Percentiles rank a stretch among this genome's conserved stretches.
phyloP scores from a whole-genome alignment of 35 echinoderm and acorn worm genomes.

The Ophioderma brevispina region DNA sequence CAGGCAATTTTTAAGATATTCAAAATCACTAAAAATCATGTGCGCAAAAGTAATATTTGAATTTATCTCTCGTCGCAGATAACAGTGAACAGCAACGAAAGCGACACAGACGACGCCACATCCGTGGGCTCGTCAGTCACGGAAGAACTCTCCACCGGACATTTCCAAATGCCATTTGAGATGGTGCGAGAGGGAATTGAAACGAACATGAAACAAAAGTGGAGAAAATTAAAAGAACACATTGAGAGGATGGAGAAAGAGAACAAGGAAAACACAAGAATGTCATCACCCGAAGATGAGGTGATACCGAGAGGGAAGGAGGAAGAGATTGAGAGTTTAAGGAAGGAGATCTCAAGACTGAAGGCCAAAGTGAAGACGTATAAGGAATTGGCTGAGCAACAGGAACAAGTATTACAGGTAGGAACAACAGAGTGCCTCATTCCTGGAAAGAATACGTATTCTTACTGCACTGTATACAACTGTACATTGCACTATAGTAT shows the following conservation, averaged over 20 bases:
- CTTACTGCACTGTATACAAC: too few relatives aligned
- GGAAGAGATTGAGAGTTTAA: conserved; percentile 7
- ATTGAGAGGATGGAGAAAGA: conserved; percentile 95
- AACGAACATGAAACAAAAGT: conserved; percentile 79
- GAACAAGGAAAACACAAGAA: conserved; percentile 69
- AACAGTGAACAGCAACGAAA: conserved; percentile 36
- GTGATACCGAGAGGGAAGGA: conserved; percentile 12
- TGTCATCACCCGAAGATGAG: background rate
- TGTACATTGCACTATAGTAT: background rate
- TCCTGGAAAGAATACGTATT: too few relatives aligned
- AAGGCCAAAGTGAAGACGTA: conserved; percentile 78
- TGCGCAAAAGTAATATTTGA: too few relatives aligned
- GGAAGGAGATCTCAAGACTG: conserved; percentile 73
- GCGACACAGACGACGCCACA: conserved; percentile 70
- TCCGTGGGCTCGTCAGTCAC: conserved; percentile 73
- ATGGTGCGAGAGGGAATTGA: conserved; percentile 98
- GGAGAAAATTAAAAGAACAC: conserved; percentile 81
- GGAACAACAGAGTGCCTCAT: too few relatives aligned
- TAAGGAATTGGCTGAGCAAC: conserved; percentile 87
- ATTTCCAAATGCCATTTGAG: conserved; percentile 98
- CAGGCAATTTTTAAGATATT: too few relatives aligned
- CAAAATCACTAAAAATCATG: too few relatives aligned
- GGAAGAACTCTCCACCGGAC: conserved; percentile 85
- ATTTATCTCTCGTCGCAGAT: too few relatives aligned
- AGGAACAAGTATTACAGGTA: conserved; percentile 94